Evolutionary conservation across 2,888 invertebrate genomes (phyloP), one percentile per base, ranked within the genome.

Genomic region (Sarcophaga carnaria): DNA sequence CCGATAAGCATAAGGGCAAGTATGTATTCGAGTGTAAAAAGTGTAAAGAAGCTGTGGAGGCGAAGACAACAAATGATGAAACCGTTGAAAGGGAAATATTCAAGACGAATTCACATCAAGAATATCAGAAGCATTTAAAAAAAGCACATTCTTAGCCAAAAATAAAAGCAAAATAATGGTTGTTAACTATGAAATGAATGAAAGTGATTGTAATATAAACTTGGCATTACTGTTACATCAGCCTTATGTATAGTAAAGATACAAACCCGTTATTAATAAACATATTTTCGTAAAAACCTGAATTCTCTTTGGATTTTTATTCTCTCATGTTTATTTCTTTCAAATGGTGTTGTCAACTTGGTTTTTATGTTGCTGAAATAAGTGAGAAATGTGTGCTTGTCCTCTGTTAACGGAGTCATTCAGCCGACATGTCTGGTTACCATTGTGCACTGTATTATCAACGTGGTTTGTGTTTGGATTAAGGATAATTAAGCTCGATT

Each of bases 11-110:
- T 93, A 95, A 95, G 0, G 97, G 97, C 1, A 95, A 96, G 90
- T 95, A 94, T 83, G 95, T 98, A 64, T 98, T 98, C 93, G 95
- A 96, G 84, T 98, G 98, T 91, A 94, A 94, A 78, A 94, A 95
- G 74, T 97, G 97, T 92, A 89, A 69, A 47, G 66, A 70, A 59
- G 49, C 62, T 59, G 3, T 60, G 10, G 5, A 54, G 12, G 12
- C 54, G 17, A 54, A 54, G 27, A 27, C 27, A 17, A 14, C 12
- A 54, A 17, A 54, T 54, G 54, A 17, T 14, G 54, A 54, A 54
- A 54, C 17, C 4, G 14, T 4, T 54, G n/a, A 62, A 72, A 63
- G 66, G 22, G 66, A 86, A 20, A 17, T 88, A 10, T 93, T 90
- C 71, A 91, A 90, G 79, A 92, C 91, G 4, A 93, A 94, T 88